Evolutionary conservation across 2,113 vertebrate genomes (phyloP).

Genomic region (Ictalurus punctatus): DNA sequence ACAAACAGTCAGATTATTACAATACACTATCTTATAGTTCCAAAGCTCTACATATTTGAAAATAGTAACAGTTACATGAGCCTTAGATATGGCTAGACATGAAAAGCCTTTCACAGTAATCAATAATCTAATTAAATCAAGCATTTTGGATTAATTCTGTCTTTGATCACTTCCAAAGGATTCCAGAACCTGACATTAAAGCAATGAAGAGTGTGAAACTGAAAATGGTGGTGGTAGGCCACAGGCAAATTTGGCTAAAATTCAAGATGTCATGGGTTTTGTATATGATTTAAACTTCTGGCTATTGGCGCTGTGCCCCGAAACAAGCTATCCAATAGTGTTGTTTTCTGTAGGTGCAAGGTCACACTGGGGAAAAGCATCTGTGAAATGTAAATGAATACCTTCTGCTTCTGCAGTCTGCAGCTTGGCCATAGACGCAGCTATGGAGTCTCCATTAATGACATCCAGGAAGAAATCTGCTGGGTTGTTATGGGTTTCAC

Average conservation of each 20-base stretch:
- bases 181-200: not conserved
- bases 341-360: not conserved
- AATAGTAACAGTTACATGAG: not conserved
- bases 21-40: not conserved
- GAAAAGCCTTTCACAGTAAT: not conserved
- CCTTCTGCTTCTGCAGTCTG: slow-evolving; percentile 64
- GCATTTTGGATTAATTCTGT: not conserved
- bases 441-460: slow-evolving; percentile 85
- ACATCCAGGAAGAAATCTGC: slow-evolving; percentile 94
- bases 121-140: slow-evolving; percentile 2
- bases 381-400: slow-evolving; percentile 54
- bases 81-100: not conserved
- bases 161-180: not conserved
- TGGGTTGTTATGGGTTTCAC: slow-evolving; percentile 92
- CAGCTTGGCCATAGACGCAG: slow-evolving; percentile 65
- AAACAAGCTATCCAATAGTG: not conserved
- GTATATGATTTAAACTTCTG: not conserved
- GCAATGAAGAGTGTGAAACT: not conserved
- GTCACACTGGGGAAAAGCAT: not conserved
- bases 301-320: not conserved
- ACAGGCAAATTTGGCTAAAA: not conserved
- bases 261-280: slow-evolving; percentile 2
- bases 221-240: not conserved
- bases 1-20: not conserved
- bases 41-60: not conserved